Percentiles rank a stretch among this genome's conserved stretches.
Conservation (phyloP, 1,140 invertebrate species). For the Scylla paramamosain region DNA sequence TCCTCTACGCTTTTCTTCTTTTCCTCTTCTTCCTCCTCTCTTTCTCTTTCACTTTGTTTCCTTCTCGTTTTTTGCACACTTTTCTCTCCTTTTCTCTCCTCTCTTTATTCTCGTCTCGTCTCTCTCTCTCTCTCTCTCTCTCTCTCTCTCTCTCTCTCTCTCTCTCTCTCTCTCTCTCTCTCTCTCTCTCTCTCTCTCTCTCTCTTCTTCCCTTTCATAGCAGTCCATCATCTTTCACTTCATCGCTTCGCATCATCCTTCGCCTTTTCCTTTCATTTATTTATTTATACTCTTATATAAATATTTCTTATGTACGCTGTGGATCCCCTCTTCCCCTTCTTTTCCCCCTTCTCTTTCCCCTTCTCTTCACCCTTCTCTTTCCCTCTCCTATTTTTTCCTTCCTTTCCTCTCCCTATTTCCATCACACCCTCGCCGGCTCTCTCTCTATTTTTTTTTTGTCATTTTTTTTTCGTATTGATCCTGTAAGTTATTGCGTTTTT, state of each 20-base stretch:
- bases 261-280: background rate
- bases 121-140: background rate
- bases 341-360: background rate
- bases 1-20: too few species aligned
- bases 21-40: too few species aligned
- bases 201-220: background rate
- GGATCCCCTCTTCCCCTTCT: background rate
- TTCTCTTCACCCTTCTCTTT: background rate
- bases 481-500: too few species aligned
- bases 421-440: background rate
- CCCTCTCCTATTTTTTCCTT: background rate
- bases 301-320: background rate
- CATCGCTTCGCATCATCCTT: background rate
- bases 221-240: too few species aligned
- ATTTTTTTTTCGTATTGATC: too few species aligned
- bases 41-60: too few species aligned
- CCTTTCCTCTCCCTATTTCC: background rate
- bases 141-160: background rate
- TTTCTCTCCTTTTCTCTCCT: too few species aligned
- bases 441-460: background rate
- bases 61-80: too few species aligned
- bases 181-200: background rate
- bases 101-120: background rate
- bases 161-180: background rate
- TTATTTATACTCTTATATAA: background rate